Percentiles rank a stretch among this genome's conserved stretches.
phyloP scores from a whole-genome alignment of 2,888 invertebrate species.

The Dysmachus trigonus region DNA sequence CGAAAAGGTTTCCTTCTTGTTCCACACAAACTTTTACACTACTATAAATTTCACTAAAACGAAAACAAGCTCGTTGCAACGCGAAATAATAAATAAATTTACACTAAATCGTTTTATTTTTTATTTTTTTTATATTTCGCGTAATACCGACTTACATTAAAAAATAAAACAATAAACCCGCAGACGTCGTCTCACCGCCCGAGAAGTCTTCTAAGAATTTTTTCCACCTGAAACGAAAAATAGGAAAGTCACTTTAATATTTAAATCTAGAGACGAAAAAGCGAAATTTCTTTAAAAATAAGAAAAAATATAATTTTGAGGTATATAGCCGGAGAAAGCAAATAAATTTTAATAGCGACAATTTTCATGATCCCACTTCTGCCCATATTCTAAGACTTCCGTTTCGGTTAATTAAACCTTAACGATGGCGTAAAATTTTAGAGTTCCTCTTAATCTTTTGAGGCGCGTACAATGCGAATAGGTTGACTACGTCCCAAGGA shows the following conservation, averaged over 20 bases:
- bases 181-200: not conserved
- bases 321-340: not conserved
- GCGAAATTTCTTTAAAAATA: not conserved
- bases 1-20: not conserved
- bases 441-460: constrained; percentile 31
- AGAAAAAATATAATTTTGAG: not conserved
- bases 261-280: not conserved
- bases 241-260: not conserved
- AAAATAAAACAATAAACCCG: not conserved
- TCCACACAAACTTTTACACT: not conserved
- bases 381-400: not conserved
- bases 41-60: not conserved
- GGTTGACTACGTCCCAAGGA: not conserved
- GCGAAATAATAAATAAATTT: not conserved
- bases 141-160: not conserved
- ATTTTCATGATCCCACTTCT: not conserved
- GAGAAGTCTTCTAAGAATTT: not conserved
- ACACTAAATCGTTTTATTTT: not conserved
- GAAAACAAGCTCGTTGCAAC: not conserved
- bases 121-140: not conserved
- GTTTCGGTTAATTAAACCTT: not conserved
- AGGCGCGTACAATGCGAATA: not conserved
- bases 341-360: constrained; percentile 23
- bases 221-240: not conserved
- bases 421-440: constrained; percentile 26